A percentile compares a stretch with the other conserved stretches of the same genome.
Conservation (phyloP, 2,113 vertebrate species). For the Chaenogobius annularis region DNA sequence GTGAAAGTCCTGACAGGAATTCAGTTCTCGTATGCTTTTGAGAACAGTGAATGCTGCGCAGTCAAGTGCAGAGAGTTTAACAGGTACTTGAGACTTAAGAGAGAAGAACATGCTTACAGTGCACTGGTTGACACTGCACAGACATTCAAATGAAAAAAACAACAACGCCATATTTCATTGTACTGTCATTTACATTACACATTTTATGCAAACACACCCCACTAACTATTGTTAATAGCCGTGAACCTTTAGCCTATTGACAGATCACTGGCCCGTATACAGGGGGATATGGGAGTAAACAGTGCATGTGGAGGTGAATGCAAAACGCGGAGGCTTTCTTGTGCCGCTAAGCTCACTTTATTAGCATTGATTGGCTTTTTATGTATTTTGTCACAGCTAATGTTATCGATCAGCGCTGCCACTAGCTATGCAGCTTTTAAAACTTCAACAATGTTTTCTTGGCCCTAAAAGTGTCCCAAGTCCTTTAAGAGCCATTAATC, state of each 20-base stretch:
- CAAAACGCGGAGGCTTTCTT: conserved; percentile 48
- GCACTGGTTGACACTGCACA: conserved; percentile 57
- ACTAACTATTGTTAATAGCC: conserved; percentile 56
- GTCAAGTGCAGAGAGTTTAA: conserved; percentile 69
- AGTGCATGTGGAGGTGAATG: conserved; percentile 44
- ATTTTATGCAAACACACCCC: conserved; percentile 2
- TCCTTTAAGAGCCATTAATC: conserved; percentile 48
- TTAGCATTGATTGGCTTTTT: conserved; percentile 79
- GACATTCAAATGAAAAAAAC: not conserved
- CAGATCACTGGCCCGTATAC: conserved; percentile 23
- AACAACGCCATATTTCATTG: not conserved
- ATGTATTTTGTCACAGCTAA: conserved; percentile 75
- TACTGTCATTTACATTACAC: not conserved
- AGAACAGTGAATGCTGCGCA: conserved; percentile 33
- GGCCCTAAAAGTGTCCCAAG: conserved; percentile 38
- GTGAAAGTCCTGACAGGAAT: not conserved
- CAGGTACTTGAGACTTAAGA: conserved; percentile 75
- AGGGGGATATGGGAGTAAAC: conserved; percentile 32
- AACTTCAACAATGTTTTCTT: conserved; percentile 57
- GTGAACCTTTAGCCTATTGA: conserved; percentile 59
- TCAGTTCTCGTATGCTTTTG: conserved; percentile 10
- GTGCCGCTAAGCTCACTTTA: conserved; percentile 73
- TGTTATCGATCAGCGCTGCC: conserved; percentile 65
- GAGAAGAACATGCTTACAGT: conserved; percentile 60
- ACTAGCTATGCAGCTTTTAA: conserved; percentile 51